Evolutionary conservation across 2,888 invertebrate species (phyloP), one percentile per base, ranked within the genome.

Genomic region (Muscina levida): DNA sequence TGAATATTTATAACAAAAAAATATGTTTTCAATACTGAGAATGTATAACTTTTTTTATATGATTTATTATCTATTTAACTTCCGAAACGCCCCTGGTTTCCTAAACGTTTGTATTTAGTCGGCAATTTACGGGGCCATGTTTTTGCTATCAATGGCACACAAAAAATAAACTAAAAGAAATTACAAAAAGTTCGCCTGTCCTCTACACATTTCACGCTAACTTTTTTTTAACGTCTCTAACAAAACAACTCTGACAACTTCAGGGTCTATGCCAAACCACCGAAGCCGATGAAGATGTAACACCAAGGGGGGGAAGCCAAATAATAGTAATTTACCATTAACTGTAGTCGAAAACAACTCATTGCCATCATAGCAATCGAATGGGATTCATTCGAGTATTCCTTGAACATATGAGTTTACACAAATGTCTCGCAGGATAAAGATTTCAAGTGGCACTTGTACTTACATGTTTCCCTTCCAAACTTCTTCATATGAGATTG

Each of bases 361-460:
- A 48, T 48, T n/a, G 37, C 37, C 37, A 59, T 59, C 59, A 19
- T 37, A 31, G 17, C 59, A n/a, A 8, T 59, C 39, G 31, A 57
- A 37, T 37, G 11, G n/a, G n/a, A n/a, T 37, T 15, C 57, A 4
- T 59, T 10, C 31, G 31, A 31, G 8, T 8, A 5, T 31, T 31
- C 31, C 8, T 31, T 31, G 31, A 31, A 31, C 53, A 24, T 53
- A 22, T 53, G 53, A 24, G 24, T 53, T 22, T 22, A 22, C 24
- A 53, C 31, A 53, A 51, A 53, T 53, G 24, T 53, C 53, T 53
- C 53, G 13, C n/a, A 42, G 39, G 37, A 62, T 39, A 46, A 65
- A 53, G 56, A 65, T 68, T 75, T 68, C 72, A 72, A 75, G 72
- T 72, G 72, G 59, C 59, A 68, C 67, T 75, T 65, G 68, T 39